phyloP scores from a whole-genome alignment of 1,140 invertebrate species.

The Atta cephalotes region DNA sequence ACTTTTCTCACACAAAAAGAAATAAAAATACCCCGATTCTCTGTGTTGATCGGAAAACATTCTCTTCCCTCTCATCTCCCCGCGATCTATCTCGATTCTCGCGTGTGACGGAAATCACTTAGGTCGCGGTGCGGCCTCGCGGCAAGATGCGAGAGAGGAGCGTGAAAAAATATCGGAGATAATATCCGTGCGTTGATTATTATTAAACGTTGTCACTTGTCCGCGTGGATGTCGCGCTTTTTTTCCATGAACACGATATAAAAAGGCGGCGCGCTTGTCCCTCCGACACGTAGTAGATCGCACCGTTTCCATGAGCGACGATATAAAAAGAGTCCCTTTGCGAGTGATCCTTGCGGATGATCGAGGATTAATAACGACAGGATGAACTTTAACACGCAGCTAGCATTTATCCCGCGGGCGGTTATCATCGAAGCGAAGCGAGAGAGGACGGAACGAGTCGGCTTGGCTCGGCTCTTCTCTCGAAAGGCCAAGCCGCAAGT shows the following conservation, averaged over 20 bases:
- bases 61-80: not conserved
- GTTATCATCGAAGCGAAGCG: conserved; percentile 42
- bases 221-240: conserved; percentile 46
- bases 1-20: conserved; percentile 12
- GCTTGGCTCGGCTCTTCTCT: conserved; percentile 22
- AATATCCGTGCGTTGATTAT: conserved; percentile 48
- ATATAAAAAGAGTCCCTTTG: conserved; percentile 64
- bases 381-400: conserved; percentile 62
- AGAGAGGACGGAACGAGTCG: conserved; percentile 45
- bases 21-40: conserved; percentile 17
- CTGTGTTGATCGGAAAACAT: not conserved
- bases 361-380: conserved; percentile 65
- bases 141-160: conserved; percentile 41
- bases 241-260: conserved; percentile 41
- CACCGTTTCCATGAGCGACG: conserved; percentile 52
- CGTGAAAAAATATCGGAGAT: conserved; percentile 56
- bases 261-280: conserved; percentile 31
- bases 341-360: conserved; percentile 63
- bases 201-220: conserved; percentile 53
- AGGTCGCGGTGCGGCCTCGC: conserved; percentile 26
- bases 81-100: not conserved
- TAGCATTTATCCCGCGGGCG: conserved; percentile 60
- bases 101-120: conserved; percentile 37
- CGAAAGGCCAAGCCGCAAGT: conserved; percentile 57
- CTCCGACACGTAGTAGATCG: conserved; percentile 38